Evolutionary conservation across 2,888 invertebrate species (phyloP), one percentile per base, ranked within the genome.

Genomic region (Drosophila silvestris): DNA sequence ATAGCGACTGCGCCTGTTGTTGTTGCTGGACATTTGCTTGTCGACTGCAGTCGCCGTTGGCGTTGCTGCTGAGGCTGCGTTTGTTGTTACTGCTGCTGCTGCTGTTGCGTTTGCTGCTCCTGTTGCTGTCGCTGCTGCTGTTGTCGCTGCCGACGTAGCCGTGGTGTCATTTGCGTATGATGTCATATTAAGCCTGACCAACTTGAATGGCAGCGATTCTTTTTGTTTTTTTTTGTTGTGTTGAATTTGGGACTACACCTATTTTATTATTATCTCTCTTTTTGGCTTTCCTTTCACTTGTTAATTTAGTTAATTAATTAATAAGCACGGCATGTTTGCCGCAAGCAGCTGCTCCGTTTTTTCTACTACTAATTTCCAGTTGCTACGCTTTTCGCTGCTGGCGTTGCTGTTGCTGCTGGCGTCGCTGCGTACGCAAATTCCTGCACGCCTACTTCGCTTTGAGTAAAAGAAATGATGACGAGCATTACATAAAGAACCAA

Each of bases 91-190:
- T 33, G 41, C 30, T 51, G 65, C 51, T 12, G 56, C 62, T 33
- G 58, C 66, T 37, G 56, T 73, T 57, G 65, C 44, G 26, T 62
- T 61, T 63, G 53, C 59, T 30, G 50, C 66, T 58, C 58, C 58
- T 59, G 74, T 51, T 47, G 66, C 62, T 37, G 70, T 35, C 19
- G 78, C 37, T 58, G 76, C 44, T 56, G 82, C 33, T 30, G 79
- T 65, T 56, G 88, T 44, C 53, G 81, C 70, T 60, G 79, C 44
- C 72, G 89, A 59, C 61, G 89, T 75, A 54, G 77, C 44, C 67
- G 86, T 89, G 64, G 89, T 86, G 67, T 89, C 85, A 87, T 85
- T 85, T 75, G 80, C 85, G 87, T 85, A 85, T 85, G 85, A 85
- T 89, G 85, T 85, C 85, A 85, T 85, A 70, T 77, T 77, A 85